A percentile compares a stretch with the other conserved stretches of the same genome.
phyloP scores from a whole-genome alignment of 2,888 invertebrate species.

The Artemia sinica region DNA sequence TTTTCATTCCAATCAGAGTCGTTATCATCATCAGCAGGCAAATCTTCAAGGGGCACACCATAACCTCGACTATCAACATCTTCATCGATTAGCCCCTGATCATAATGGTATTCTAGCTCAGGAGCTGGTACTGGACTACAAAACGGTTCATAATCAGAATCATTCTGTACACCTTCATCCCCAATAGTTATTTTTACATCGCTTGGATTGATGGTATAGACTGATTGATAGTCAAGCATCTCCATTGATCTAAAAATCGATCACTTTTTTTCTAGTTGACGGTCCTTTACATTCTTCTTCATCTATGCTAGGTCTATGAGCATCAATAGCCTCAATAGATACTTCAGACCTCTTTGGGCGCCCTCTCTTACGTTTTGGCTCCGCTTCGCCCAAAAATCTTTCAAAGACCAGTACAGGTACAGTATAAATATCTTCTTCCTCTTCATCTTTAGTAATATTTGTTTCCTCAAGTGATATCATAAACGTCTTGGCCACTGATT shows the following conservation, averaged over 20 bases:
- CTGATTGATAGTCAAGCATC: neutral
- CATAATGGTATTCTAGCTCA: neutral
- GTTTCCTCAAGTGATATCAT: neutral
- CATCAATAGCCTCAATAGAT: neutral
- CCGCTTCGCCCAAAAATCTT: neutral
- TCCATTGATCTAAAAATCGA: slow-evolving; percentile 1
- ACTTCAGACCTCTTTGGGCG: neutral
- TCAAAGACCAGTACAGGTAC: neutral
- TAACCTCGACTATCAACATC: too few species aligned
- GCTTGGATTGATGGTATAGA: neutral
- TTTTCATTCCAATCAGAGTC: too few species aligned
- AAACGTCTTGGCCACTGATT: neutral
- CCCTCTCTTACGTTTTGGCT: slow-evolving; percentile 10
- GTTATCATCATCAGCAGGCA: too few species aligned
- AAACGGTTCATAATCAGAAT: slow-evolving; percentile 3
- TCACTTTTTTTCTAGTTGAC: neutral
- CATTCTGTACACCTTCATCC: neutral
- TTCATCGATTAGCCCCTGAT: neutral
- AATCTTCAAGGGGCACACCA: too few species aligned
- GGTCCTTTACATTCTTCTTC: neutral
- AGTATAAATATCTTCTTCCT: neutral
- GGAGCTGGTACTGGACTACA: slow-evolving; percentile 7
- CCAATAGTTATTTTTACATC: neutral
- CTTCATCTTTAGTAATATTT: neutral
- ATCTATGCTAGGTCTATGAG: neutral